A percentile compares a stretch with the other conserved stretches of the same genome.
Evolutionary conservation across 2,888 invertebrate species (phyloP).

Genomic region (Brachycybe producta): DNA sequence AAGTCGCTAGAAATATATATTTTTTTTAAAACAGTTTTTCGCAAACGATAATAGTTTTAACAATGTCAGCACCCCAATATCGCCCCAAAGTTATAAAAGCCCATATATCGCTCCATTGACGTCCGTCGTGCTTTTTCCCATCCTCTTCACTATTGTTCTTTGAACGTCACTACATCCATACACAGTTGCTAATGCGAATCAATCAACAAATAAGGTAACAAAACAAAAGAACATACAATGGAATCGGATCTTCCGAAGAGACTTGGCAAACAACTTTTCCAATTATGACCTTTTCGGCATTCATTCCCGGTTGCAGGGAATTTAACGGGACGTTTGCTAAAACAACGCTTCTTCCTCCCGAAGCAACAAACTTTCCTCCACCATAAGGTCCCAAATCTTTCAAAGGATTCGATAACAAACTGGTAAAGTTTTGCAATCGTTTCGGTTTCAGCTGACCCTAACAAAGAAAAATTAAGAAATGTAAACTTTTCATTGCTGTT

Average conservation of each 20-base stretch:
- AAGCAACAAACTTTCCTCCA: conserved; percentile 43
- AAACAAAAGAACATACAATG: conserved; percentile 50
- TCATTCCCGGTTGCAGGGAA: conserved; percentile 48
- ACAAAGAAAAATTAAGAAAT: too few species aligned
- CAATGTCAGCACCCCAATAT: too few species aligned
- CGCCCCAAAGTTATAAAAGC: too few species aligned
- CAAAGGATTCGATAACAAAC: conserved; percentile 30
- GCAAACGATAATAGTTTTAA: too few species aligned
- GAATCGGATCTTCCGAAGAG: conserved; percentile 57
- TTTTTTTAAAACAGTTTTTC: too few species aligned
- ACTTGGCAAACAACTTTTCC: conserved; percentile 72
- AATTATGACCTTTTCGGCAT: conserved; percentile 52
- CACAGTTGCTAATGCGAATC: too few species aligned
- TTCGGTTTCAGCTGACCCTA: conserved; percentile 57
- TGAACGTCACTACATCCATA: too few species aligned
- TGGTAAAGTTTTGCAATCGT: conserved; percentile 51
- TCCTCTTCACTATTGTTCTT: too few species aligned
- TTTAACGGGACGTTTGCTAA: conserved; percentile 41
- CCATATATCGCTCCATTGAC: too few species aligned
- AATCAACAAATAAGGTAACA: background rate
- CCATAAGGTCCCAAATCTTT: conserved; percentile 56
- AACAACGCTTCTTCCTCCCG: conserved; percentile 40
- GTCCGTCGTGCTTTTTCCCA: too few species aligned
- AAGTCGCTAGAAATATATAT: too few species aligned
- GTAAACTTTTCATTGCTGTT: background rate